Percentiles rank a stretch among this genome's conserved stretches.
These are phyloP conservation scores for Phyllotreta cruciferae DNA, from an alignment of 2,888 invertebrate species.

Conservation along the genomic window DNA sequence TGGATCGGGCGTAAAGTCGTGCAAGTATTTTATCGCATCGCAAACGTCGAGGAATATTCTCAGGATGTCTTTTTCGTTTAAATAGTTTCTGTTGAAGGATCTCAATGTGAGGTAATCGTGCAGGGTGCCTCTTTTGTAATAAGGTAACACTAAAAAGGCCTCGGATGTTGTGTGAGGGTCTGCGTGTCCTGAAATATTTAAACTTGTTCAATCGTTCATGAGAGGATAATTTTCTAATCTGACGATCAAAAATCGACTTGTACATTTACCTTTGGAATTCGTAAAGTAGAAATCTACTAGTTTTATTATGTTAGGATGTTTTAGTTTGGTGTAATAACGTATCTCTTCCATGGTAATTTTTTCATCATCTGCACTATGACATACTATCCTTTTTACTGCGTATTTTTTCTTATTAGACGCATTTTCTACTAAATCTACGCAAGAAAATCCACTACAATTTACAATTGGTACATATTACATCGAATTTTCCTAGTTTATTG, in stretches of 20 bases:
- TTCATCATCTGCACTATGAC: conserved; percentile 81
- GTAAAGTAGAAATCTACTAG: conserved; percentile 67
- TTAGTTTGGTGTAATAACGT: conserved; percentile 72
- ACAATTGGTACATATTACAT: conserved; percentile 8
- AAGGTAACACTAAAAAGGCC: conserved; percentile 77
- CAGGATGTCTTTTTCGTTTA: conserved; percentile 71
- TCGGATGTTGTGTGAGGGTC: conserved; percentile 75
- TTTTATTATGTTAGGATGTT: conserved; percentile 77
- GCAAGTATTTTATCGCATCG: conserved; percentile 76
- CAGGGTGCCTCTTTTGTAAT: conserved; percentile 79
- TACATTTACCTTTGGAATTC: conserved; percentile 65
- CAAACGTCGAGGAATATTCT: conserved; percentile 76
- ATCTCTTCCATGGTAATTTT: conserved; percentile 75
- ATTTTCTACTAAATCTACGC: conserved; percentile 79
- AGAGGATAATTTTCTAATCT: conserved; percentile 26
- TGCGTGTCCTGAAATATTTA: conserved; percentile 59
- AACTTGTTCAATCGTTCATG: conserved; percentile 3
- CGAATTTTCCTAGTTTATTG: conserved; percentile 32
- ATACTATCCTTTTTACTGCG: conserved; percentile 82
- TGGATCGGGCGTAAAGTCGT: conserved; percentile 74
- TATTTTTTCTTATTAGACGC: conserved; percentile 68
- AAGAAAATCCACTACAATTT: conserved; percentile 77
- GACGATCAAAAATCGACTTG: conserved; percentile 8
- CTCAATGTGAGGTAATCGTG: conserved; percentile 72
- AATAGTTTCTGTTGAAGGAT: conserved; percentile 65